phyloP scores from a whole-genome alignment of 2,888 invertebrate genomes.

The Rapana venosa region DNA sequence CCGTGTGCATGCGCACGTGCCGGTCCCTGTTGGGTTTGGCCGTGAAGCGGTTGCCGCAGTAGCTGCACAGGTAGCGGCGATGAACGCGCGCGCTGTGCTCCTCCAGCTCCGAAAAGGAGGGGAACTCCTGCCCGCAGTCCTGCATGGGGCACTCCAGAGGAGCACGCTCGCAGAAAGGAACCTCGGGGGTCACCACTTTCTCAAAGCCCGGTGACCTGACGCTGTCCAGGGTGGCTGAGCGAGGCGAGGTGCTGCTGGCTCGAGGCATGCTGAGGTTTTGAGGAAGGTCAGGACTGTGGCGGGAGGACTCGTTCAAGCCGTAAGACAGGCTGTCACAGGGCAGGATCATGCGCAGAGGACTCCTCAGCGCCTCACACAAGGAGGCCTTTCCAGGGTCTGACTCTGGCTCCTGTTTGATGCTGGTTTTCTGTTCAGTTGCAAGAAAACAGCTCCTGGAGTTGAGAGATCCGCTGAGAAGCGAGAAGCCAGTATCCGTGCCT shows the following conservation, averaged over 20 bases:
- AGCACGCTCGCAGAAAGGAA: constrained; percentile 59
- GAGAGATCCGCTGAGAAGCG: neutral
- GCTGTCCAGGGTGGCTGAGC: constrained; percentile 35
- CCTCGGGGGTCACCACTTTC: constrained; percentile 62
- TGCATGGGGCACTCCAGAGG: constrained; percentile 52
- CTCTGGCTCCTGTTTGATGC: constrained; percentile 27
- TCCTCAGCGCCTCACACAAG: neutral
- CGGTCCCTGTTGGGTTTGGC: constrained; percentile 76
- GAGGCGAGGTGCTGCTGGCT: constrained; percentile 24
- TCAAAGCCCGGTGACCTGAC: constrained; percentile 60
- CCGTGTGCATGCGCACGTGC: constrained; percentile 76
- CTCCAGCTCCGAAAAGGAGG: constrained; percentile 69
- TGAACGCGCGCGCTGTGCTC: constrained; percentile 70
- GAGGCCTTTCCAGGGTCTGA: neutral
- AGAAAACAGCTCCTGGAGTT: no score
- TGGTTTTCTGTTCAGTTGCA: neutral
- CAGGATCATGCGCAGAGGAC: neutral
- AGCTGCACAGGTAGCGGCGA: constrained; percentile 73
- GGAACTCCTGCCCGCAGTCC: constrained; percentile 60
- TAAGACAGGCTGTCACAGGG: neutral
- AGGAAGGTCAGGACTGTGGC: constrained; percentile 31
- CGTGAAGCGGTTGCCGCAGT: constrained; percentile 75
- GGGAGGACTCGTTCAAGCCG: neutral
- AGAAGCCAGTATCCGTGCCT: neutral
- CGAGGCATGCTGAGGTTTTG: constrained; percentile 30